These are phyloP conservation scores for Micronycteris hirsuta DNA, from an alignment of 2,113 vertebrate genomes.

Conservation along the genomic window DNA sequence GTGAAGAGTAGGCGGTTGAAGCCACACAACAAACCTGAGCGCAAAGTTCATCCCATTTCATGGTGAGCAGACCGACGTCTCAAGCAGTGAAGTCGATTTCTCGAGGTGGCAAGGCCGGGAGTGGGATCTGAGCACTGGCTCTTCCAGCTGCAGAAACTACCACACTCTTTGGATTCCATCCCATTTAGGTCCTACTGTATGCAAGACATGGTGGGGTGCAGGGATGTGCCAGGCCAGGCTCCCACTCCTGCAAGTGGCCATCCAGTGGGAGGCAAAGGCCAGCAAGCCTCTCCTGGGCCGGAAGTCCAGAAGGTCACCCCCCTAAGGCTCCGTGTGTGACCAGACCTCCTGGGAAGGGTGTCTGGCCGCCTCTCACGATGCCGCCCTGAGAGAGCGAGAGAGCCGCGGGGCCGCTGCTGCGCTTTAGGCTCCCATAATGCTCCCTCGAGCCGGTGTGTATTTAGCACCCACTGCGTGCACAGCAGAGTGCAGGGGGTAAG, in stretches of 20 bases:
- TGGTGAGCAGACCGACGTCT: neutral
- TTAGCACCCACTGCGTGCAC: neutral
- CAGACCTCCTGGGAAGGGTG: rapidly evolving
- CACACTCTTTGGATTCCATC: rapidly evolving
- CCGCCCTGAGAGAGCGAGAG: neutral
- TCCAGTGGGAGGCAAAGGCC: neutral
- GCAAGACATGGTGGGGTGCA: rapidly evolving
- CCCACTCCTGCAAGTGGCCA: neutral
- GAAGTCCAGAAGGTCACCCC: neutral
- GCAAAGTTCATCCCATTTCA: neutral
- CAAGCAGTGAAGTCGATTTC: rapidly evolving
- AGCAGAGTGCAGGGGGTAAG: rapidly evolving
- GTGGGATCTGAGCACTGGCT: neutral
- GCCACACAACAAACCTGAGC: rapidly evolving
- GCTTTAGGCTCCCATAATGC: rapidly evolving
- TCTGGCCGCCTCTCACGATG: neutral
- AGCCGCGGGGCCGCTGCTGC: neutral
- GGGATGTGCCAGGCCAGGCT: neutral
- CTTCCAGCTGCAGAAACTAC: neutral
- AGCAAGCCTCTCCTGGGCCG: neutral
- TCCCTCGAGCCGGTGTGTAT: neutral
- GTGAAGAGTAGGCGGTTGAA: rapidly evolving
- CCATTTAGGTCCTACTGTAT: neutral
- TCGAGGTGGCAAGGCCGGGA: neutral
- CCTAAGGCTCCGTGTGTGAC: neutral